Conservation (phyloP, 1,140 invertebrate genomes). For the Ceratina australensis region DNA sequence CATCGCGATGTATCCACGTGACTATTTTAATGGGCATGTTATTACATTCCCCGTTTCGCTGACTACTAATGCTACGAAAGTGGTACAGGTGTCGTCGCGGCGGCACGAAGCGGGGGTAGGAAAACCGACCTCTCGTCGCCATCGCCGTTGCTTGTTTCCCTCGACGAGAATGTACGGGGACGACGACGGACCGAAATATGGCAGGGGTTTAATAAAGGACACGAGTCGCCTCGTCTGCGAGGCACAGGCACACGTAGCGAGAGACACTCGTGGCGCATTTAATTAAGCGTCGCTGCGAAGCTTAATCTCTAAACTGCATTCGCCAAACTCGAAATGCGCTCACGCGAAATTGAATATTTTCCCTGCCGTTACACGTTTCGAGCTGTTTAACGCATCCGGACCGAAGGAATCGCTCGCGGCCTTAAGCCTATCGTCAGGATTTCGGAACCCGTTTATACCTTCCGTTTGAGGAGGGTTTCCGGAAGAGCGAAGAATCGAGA, state of each 20-base stretch:
- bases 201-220: slow-evolving; percentile 42
- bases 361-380: neutral
- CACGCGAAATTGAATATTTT: slow-evolving; percentile 40
- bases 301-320: slow-evolving; percentile 42
- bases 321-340: slow-evolving; percentile 11
- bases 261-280: slow-evolving; percentile 28
- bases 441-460: too few species aligned
- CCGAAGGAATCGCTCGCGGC: too few species aligned
- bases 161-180: slow-evolving; percentile 3
- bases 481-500: neutral
- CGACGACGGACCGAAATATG: slow-evolving; percentile 28
- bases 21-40: slow-evolving; percentile 17
- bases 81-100: slow-evolving; percentile 23
- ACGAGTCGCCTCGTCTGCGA: neutral
- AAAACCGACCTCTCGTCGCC: neutral
- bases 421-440: too few species aligned
- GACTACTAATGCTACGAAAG: slow-evolving; percentile 17
- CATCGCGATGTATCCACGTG: neutral
- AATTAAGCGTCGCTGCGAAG: slow-evolving; percentile 39
- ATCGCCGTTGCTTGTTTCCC: slow-evolving; percentile 1
- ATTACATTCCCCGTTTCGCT: slow-evolving; percentile 30
- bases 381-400: too few species aligned
- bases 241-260: slow-evolving; percentile 9
- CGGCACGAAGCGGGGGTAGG: neutral
- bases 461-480: too few species aligned